Conservation (phyloP, 2,888 invertebrate genomes). For the Aphidoletes aphidimyza region DNA sequence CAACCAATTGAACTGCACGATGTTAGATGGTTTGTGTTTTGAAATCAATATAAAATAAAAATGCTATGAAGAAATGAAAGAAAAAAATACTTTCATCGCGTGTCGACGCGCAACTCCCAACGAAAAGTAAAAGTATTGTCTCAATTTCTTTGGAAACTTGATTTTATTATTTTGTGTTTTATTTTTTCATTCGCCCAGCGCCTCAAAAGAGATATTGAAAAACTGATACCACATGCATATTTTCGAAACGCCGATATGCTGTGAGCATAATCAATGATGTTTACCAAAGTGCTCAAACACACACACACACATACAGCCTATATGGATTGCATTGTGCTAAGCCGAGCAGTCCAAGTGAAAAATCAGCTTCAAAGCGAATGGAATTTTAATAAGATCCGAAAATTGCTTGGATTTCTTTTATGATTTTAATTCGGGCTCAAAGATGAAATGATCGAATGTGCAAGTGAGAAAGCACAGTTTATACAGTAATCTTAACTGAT, state of each 20-base stretch:
- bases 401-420: background rate
- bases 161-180: constrained; percentile 17
- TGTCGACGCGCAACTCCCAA: background rate
- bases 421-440: background rate
- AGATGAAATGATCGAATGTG: background rate
- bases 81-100: constrained; percentile 31
- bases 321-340: background rate
- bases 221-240: background rate
- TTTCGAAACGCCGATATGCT: background rate
- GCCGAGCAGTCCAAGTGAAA: background rate
- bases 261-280: constrained; percentile 33
- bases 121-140: constrained; percentile 54
- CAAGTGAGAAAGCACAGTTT: background rate
- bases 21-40: constrained; percentile 40
- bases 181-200: background rate
- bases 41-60: constrained; percentile 15
- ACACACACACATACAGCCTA: background rate
- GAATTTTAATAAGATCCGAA: background rate
- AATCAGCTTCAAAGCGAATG: background rate
- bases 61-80: too few species aligned
- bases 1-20: background rate
- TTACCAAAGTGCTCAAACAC: background rate
- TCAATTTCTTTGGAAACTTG: constrained; percentile 48
- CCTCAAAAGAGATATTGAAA: background rate
- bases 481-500: constrained; percentile 17